Base-by-base conservation (phyloP, 2,113 vertebrate genomes). In the Delphinus delphis region DNA sequence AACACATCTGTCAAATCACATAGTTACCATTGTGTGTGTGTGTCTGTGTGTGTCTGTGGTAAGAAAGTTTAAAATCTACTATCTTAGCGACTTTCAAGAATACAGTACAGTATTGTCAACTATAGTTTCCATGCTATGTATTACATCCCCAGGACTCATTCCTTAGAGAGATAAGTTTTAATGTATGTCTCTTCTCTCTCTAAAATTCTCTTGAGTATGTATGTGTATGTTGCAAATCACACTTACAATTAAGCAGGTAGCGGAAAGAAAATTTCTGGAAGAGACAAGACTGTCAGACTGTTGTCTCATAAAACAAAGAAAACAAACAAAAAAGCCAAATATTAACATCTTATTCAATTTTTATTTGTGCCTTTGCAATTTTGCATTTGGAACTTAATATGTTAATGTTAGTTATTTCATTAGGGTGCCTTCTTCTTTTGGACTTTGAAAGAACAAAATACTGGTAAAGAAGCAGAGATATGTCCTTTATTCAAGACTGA, bases 101-200 rank as follows among this genome's bases (percentile, higher is more conserved):
- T 20, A 4, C 50, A 2, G 4, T 25, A 15, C 23, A 12, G 33
- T 4, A 18, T 7, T 26, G n/a, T 20, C 20, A 8, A 13, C n/a
- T 21, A 1, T 2, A 1, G n/a, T 31, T 17, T 0, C 17, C 15
- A 12, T 4, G 14, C 84, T 67, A n/a, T 11, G 1, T 8, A 4
- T 1, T 13, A 5, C 25, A 20, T 4, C 33, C 11, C 44, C 73
- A 21, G 44, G 73, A 15, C 15, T 6, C n/a, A 14, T 3, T 28
- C 25, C 8, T 28, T 23, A 2, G 26, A 38, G 8, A 28, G 47
- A 50, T 18, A 6, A 28, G 2, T 41, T 11, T 55, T n/a, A 53
- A 58, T 58, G 55, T 18, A 58, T 5, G 11, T 47, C 21, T 55
- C 17, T 74, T 82, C 31, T 68, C 2, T 55, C 15, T 28, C 21